Evolutionary conservation across 2,888 invertebrate genomes (phyloP), one percentile per base, ranked within the genome.

Genomic region (Tachystola acroxantha): DNA sequence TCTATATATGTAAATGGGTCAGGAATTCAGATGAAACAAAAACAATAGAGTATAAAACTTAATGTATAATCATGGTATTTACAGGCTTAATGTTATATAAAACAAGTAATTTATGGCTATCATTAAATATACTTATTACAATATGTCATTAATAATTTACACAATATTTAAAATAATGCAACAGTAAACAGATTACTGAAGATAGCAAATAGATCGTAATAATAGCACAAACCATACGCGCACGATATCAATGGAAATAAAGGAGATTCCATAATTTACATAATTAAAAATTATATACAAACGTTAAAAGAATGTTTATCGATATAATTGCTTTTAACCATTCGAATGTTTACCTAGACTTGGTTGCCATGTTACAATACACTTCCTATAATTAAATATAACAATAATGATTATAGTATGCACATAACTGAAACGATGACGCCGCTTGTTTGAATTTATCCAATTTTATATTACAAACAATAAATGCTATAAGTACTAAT

Each of bases 51-150:
- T 86, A 85, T 85, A 85, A 86, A 86, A 86, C 85, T 86, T 86
- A 86, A 82, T 84, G 80, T 86, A 79, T 85, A 86, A 84, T 86
- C 76, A 76, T 82, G 77, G 74, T 86, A 86, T 86, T 85, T 86
- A 86, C 86, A 86, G 73, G 75, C 81, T 80, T 86, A 85, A n/a
- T 19, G 52, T 79, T 84, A 85, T 82, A 84, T 80, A 85, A 86
- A 85, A 85, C 85, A 86, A 85, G 79, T 85, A 78, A 77, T 80
- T 70, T 82, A 86, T 85, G 84, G 85, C 80, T 86, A 85, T 81
- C 66, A 79, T 77, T 78, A 60, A 61, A 80, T 79, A 80, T 81
- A 81, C 77, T 84, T 80, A 81, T 77, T 76, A 80, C 77, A 82
- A 82, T 76, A 78, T 80, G 80, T 85, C 80, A 80, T 81, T 80